Percentiles rank a stretch among this genome's conserved stretches.
phyloP scores from a whole-genome alignment of 2,797 vertebrate genomes.

The Monodelphis domestica region DNA sequence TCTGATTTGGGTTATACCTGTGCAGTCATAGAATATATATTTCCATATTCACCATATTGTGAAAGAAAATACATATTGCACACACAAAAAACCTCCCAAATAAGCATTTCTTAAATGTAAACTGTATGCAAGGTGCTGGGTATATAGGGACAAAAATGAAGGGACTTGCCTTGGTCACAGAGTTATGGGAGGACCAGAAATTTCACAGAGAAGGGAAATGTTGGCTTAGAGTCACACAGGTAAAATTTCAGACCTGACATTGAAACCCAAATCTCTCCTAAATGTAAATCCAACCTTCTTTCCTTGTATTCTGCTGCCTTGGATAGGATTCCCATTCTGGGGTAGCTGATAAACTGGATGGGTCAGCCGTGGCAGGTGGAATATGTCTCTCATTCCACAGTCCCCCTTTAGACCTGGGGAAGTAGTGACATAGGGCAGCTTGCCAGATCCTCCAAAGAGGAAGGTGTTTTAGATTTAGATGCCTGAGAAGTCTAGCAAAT shows the following conservation, averaged over 20 bases:
- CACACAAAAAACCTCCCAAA: no score
- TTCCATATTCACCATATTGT: no score
- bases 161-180: neutral
- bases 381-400: neutral
- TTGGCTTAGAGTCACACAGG: neutral
- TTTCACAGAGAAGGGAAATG: neutral
- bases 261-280: neutral
- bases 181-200: neutral
- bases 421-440: neutral
- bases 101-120: neutral
- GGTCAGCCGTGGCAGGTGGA: constrained; percentile 18
- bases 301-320: neutral
- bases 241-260: neutral
- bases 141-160: neutral
- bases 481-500: constrained; percentile 33
- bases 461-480: constrained; percentile 19
- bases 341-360: neutral
- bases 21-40: no score
- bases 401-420: neutral
- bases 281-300: neutral
- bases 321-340: neutral
- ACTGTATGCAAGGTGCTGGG: neutral
- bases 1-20: no score
- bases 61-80: no score
- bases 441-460: constrained; percentile 45